These are phyloP conservation scores for Nomada ruficornis DNA, from an alignment of 2,888 invertebrate species.

Conservation along the genomic window DNA sequence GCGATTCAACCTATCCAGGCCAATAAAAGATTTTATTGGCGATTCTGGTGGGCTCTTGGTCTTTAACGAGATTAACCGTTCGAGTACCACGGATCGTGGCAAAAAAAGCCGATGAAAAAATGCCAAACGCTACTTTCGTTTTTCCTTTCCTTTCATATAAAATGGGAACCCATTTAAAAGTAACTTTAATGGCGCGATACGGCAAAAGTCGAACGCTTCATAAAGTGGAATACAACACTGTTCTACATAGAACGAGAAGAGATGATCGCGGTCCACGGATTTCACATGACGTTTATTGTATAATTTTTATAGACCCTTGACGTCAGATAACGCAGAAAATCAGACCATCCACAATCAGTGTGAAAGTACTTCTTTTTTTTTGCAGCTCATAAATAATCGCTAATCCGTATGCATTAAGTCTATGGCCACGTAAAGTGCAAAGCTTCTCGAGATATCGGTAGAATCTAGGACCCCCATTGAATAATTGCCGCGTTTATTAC, in stretches of 20 bases:
- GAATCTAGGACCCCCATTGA: background rate
- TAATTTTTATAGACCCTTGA: background rate
- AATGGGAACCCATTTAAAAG: no score
- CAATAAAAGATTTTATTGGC: conserved; percentile 13
- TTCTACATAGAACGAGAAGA: no score
- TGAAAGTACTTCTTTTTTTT: background rate
- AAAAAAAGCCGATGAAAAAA: no score
- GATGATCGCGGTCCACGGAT: background rate
- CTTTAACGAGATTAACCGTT: conserved; percentile 3
- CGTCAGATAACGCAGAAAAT: background rate
- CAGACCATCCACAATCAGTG: background rate
- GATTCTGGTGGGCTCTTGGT: background rate
- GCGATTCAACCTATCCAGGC: background rate
- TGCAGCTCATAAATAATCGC: conserved; percentile 20
- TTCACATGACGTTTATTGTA: background rate
- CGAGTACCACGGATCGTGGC: no score
- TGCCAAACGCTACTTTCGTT: no score
- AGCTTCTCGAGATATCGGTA: conserved; percentile 18
- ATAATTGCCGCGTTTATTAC: background rate
- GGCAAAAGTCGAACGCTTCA: no score
- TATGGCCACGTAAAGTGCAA: background rate
- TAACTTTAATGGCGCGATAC: no score
- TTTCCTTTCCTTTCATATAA: no score
- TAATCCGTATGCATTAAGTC: background rate
- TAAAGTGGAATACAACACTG: no score